Evolutionary conservation across 2,113 vertebrate species (phyloP), one percentile per base, ranked within the genome.

Genomic region (pig (Sus scrofa)): DNA sequence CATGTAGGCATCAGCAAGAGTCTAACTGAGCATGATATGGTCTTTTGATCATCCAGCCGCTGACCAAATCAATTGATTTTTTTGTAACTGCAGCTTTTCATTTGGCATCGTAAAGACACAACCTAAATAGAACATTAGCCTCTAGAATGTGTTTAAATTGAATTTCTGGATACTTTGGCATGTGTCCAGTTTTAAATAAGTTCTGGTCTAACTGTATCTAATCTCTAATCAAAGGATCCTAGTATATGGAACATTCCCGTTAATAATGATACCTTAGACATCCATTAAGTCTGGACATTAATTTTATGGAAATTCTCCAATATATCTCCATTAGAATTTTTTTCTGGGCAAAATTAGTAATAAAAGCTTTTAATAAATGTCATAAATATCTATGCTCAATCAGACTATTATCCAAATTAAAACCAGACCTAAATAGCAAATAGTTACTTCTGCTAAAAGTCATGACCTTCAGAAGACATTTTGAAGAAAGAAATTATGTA

Each of bases 251-350:
- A 98, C 98, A 98, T 98, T 99, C 99, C 97, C 77, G 94, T 98
- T 99, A 98, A 98, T 98, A 99, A 98, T 95, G 97, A 98, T 99
- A 98, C 98, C 98, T 98, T 98, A 98, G 98, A 98, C 97, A 98
- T 99, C 98, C 99, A 99, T 99, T 99, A 98, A 98, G 98, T 98
- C 97, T 98, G 98, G 98, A 98, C 98, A 98, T 99, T 98, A 99
- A 98, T 99, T 99, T 98, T 98, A 99, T 99, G 98, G 98, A 99
- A 99, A 98, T 98, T 98, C 98, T 98, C 98, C 98, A 99, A 98
- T 98, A 97, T 94, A 98, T 98, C 97, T 98, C 98, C 98, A 99
- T 99, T 99, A 99, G 98, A 94, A 95, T 96, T 98, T 98, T 98
- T 98, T 91, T 97, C 95, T 95, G 71, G 96, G 97, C 89, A 98